Evolutionary conservation across 2,888 invertebrate genomes (phyloP), one percentile per base, ranked within the genome.

Genomic region (Geophilus truncorum): DNA sequence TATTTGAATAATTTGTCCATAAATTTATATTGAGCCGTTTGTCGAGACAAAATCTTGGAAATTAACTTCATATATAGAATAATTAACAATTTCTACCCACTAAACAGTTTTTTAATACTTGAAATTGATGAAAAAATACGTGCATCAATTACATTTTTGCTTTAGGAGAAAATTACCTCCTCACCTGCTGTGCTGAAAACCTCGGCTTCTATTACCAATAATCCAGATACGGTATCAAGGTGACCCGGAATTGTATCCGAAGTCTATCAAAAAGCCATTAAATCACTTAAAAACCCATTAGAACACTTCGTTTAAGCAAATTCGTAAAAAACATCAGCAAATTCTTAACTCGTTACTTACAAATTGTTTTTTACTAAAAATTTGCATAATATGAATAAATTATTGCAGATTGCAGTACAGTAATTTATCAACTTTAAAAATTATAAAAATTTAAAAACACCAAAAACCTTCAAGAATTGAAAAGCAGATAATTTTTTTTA

Each of bases 111-210:
- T 62, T 62, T 62, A 21, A n/a, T 40, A n/a, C 40, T n/a, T n/a
- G n/a, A n/a, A n/a, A n/a, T n/a, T n/a, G n/a, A n/a, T n/a, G n/a
- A n/a, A n/a, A n/a, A n/a, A n/a, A 40, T n/a, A 10, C 57, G 21
- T 10, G 57, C 57, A 62, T 62, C 57, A 62, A 62, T 62, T 62
- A 62, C 57, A 23, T 23, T 62, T 23, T 5, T n/a, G 57, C 23
- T 62, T 5, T 62, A 23, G 57, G 23, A 62, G 10, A 62, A 62
- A 62, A 62, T 62, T 62, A 62, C 21, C 57, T 62, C 57, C 18
- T 62, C 57, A 62, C 57, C 57, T 62, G 57, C 57, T 62, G 57
- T 62, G 57, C 57, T 23, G 57, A 62, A 62, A 62, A 62, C 57
- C 57, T 62, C 57, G 10, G 57, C 57, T 62, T 23, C 18, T 62